Evolutionary conservation across 2,888 invertebrate genomes (phyloP).

Genomic region (Deroplatys truncata): DNA sequence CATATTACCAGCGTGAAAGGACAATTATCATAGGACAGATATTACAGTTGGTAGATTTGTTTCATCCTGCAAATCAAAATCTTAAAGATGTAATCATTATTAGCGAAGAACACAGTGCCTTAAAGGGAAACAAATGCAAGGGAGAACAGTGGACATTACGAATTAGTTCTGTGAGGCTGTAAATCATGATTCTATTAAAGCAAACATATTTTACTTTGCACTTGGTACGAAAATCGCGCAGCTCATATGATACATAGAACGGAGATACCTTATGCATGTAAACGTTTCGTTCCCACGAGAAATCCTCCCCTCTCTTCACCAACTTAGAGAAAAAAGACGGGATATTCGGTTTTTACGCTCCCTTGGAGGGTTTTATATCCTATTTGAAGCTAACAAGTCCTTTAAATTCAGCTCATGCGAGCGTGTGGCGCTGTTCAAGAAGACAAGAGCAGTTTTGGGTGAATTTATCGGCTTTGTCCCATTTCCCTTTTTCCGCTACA

Average conservation of each 20-base stretch:
- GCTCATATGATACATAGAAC: background rate
- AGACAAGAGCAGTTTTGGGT: background rate
- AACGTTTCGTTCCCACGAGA: background rate
- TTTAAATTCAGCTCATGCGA: background rate
- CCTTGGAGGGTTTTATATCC: background rate
- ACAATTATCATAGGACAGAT: too few relatives aligned
- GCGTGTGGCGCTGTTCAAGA: background rate
- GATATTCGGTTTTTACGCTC: background rate
- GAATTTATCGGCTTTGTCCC: background rate
- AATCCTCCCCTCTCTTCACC: too few relatives aligned
- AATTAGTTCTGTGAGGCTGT: too few relatives aligned
- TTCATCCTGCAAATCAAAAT: too few relatives aligned
- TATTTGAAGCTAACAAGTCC: background rate
- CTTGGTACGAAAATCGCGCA: background rate
- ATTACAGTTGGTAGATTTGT: too few relatives aligned
- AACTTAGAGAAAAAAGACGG: background rate
- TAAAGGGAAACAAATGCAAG: too few relatives aligned
- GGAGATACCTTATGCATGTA: background rate
- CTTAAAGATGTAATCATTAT: too few relatives aligned
- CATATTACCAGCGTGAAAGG: too few relatives aligned
- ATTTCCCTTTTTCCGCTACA: background rate
- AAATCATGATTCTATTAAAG: too few relatives aligned
- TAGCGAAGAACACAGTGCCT: too few relatives aligned
- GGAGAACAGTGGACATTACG: too few relatives aligned
- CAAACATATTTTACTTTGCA: background rate